Base-by-base conservation (phyloP, 2,888 invertebrate species). In the Neoascia interrupta region DNA sequence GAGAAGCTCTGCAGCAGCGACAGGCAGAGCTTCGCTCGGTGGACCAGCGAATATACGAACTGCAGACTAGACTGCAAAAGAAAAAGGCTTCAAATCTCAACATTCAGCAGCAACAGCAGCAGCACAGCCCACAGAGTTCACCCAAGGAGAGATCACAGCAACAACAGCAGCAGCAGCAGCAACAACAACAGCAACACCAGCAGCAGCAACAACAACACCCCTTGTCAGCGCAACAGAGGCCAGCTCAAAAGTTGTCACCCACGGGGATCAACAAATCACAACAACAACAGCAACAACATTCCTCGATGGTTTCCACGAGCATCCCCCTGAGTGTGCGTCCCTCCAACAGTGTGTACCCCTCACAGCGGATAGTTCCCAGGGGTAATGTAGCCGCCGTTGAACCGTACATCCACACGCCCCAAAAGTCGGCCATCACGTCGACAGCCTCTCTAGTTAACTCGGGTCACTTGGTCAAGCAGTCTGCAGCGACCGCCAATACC, bases 11-110 rank as follows among this genome's bases (percentile, higher is more conserved):
- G 84, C 94, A 94, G 61, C 95, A 96, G 83, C 91, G 96, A 49
- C 96, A 97, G 86, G 96, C 96, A 82, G 97, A 98, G 90, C 94
- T 97, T 91, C 92, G 95, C 64, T 94, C 95, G 84, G 96, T 98
- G 86, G 98, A 98, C 90, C 93, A 96, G 84, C 91, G 97, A 84
- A 98, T 98, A 85, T 95, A 96, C 37, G 97, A 98, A 87, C 91
- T 98, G 53, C 97, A 98, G 88, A 96, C 96, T 83, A 91, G 98
- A 53, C 90, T 98, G 83, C 95, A 97, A 85, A 92, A 96, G 82
- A 97, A 97, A 87, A 92, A 97, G 81, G 92, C 96, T 68, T 91
- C 96, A 82, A 97, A 97, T 88, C 88, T 93, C 86, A 92, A 91
- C 49, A 80, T 84, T 36, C 84, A 85, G 56, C 81, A 81, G 16